These are phyloP conservation scores for Rallus crepitans DNA, from an alignment of 2,797 vertebrate genomes.

Conservation along the genomic window DNA sequence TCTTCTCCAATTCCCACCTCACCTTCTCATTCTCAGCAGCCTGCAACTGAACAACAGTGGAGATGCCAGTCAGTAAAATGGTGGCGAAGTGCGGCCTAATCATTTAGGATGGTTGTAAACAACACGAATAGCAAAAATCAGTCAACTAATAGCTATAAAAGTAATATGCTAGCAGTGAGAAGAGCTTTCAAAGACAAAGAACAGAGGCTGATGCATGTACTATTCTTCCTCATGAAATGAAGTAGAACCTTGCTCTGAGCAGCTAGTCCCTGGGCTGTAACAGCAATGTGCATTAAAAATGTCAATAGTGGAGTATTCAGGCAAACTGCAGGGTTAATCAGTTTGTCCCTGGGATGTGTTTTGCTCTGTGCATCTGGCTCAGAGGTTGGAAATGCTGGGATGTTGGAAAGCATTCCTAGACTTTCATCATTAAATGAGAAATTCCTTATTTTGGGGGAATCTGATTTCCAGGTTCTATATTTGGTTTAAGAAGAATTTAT, in stretches of 20 bases:
- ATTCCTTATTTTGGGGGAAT: neutral
- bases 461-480: neutral
- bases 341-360: neutral
- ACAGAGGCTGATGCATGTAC: neutral
- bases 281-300: neutral
- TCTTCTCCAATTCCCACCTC: slow-evolving; percentile 96
- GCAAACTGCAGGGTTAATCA: neutral
- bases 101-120: neutral
- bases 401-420: neutral
- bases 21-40: slow-evolving; percentile 96
- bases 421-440: neutral
- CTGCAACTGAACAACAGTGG: slow-evolving; percentile 83
- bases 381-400: neutral
- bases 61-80: neutral
- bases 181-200: neutral
- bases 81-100: neutral
- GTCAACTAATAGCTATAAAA: neutral
- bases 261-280: neutral
- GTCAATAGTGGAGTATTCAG: neutral
- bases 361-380: neutral
- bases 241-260: neutral
- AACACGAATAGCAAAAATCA: neutral
- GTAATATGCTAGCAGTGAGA: neutral
- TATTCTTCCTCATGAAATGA: neutral
- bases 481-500: neutral